Percentiles rank a stretch among this genome's conserved stretches.
phyloP scores from a whole-genome alignment of 2,888 invertebrate genomes.

The Temnothorax ravouxi region DNA sequence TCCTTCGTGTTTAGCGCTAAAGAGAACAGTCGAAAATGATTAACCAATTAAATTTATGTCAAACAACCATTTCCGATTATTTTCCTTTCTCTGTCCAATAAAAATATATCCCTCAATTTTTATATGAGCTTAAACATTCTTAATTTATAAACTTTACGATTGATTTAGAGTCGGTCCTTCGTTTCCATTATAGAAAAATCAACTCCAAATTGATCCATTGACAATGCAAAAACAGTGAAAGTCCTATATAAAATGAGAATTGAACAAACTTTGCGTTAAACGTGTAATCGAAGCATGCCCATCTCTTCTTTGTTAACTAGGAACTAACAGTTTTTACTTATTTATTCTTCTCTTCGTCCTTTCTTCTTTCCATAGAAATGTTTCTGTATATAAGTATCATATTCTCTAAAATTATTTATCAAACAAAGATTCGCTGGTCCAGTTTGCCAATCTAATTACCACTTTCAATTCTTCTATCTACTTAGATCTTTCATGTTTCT shows the following conservation, averaged over 20 bases:
- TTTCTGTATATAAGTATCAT: constrained; percentile 62
- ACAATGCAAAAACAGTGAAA: neutral
- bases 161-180: neutral
- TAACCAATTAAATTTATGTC: neutral
- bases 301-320: constrained; percentile 77
- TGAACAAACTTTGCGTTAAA: constrained; percentile 40
- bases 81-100: neutral
- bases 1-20: constrained; percentile 40
- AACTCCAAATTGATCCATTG: constrained; percentile 10
- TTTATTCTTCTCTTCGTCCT: constrained; percentile 61
- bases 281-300: constrained; percentile 66
- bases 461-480: constrained; percentile 61
- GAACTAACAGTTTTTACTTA: constrained; percentile 79
- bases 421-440: constrained; percentile 76
- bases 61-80: constrained; percentile 15
- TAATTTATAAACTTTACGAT: neutral
- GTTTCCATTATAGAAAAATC: neutral
- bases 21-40: constrained; percentile 20
- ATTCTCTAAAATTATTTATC: constrained; percentile 71
- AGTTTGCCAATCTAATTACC: constrained; percentile 79
- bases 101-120: neutral
- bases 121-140: neutral
- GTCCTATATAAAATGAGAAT: neutral
- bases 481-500: constrained; percentile 65
- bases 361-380: constrained; percentile 68